Base-by-base conservation (phyloP, 2,113 vertebrate species). In the Apus apus region DNA sequence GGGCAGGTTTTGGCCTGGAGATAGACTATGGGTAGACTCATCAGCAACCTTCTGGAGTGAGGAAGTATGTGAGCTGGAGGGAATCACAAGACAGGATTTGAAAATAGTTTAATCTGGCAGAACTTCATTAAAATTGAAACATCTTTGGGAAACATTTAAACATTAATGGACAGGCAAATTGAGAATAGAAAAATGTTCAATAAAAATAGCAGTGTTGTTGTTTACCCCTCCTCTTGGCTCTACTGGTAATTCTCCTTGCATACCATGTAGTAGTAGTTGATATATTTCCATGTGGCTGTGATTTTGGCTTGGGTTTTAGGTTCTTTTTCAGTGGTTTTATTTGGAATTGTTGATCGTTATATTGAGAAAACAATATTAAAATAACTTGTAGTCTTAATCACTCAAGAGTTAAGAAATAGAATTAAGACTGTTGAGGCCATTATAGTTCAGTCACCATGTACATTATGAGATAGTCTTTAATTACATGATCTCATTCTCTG, bases 401-500 rank as follows among this genome's bases (percentile, higher is more conserved):
- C 12, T 89, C 13, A 72, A 81, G 78, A 94, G 87, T 89, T 95
- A 94, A 92, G 61, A 79, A 96, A 83, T 2, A 90, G 57, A 88
- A 74, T 72, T 83, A 64, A 89, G 87, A 58, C 29, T 29, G 22
- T 58, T 87, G 81, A 79, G 86, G 75, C 93, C 85, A 54, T 80
- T 91, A 36, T 65, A 89, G 83, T 93, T 95, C 79, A 94, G 22
- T 51, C 64, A 51, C n/a, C 15, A 2, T 68, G 85, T 95, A 88
- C 60, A 8, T 94, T 95, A 93, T 81, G 76, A 94, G 89, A 95
- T 89, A 93, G 87, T 83, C 82, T 94, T 94, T 94, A 95, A 95
- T 96, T 96, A 78, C 60, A 72, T 93, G 85, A 94, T 88, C 93
- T 95, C 92, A 96, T 92, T 80, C 90, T 94, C 93, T 94, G 87